Evolutionary conservation across 2,113 vertebrate species (phyloP), one percentile per base, ranked within the genome.

Genomic region (Murina feae): DNA sequence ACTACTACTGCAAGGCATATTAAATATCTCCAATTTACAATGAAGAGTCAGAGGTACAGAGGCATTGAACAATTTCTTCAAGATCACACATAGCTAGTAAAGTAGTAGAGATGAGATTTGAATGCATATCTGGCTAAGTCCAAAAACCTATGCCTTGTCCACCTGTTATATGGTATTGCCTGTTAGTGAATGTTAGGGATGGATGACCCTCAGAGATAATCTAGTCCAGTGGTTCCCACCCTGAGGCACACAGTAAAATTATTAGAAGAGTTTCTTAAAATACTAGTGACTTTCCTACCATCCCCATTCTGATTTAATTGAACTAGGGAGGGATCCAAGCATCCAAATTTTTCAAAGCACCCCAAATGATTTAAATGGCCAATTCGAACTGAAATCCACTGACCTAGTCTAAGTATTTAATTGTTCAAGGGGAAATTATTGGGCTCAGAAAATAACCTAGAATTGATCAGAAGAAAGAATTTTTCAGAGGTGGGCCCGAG

Each of bases 301-400:
- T 87, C 13, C 28, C 7, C 66, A 51, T 78, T 94, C 39, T 91
- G 9, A 90, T 69, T 96, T 85, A 95, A 86, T 42, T 83, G 14
- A 83, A 92, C 4, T 75, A 63, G 39, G 6, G 4, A 63, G 9
- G 7, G 4, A n/a, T 44, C 32, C 35, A 5, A 37, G 16, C 6
- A 66, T 78, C 18, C 23, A 71, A 32, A n/a, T 71, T 58, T 71
- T n/a, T 18, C 42, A 72, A 90, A 87, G 14, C 10, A 49, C 17
- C 21, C 10, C 21, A 86, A 84, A 65, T 91, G 25, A 90, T 80
- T 37, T 92, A 91, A 91, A 82, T 83, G 9, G 51, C 2, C 28
- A 65, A 7, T 94, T 47, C 79, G 53, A 8, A 23, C 8, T 92
- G 47, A 47, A 95, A 71, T 13, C 13, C 30, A 76, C 2, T 72